Conservation (phyloP, 2,113 vertebrate species). For the Herpailurus yagouaroundi region DNA sequence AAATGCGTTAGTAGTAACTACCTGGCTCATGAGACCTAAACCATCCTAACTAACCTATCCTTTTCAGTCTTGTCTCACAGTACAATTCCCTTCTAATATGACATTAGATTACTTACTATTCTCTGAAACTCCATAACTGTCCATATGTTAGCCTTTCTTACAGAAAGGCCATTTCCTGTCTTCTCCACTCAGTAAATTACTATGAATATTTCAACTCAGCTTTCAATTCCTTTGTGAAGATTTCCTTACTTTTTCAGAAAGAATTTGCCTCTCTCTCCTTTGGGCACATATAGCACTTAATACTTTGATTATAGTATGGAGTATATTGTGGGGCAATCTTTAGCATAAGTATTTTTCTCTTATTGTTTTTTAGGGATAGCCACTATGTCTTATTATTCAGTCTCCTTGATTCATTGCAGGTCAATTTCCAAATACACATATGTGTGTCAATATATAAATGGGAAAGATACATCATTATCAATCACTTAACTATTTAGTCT, state of each 20-base stretch:
- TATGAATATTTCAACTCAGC: not conserved
- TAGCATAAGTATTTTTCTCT: not conserved
- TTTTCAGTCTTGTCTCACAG: not conserved
- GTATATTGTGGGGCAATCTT: not conserved
- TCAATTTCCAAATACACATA: not conserved
- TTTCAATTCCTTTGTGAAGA: not conserved
- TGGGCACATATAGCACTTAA: not conserved
- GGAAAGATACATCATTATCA: not conserved
- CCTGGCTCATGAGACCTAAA: not conserved
- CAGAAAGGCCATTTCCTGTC: not conserved
- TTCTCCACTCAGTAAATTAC: not conserved
- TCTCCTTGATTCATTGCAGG: conserved; percentile 20
- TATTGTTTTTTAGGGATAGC: conserved; percentile 26
- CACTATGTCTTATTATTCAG: not conserved
- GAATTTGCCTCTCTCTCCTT: not conserved
- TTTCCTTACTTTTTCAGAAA: not conserved
- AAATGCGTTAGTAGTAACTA: not conserved
- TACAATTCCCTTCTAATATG: not conserved
- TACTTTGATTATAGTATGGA: not conserved
- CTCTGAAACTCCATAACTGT: not conserved
- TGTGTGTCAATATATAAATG: conserved; percentile 36
- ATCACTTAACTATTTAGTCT: not conserved
- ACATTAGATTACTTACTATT: not conserved
- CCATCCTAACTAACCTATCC: not conserved
- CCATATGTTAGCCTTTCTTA: not conserved